Evolutionary conservation across 1,140 invertebrate genomes (phyloP).

Genomic region (Bicyclus anynana): DNA sequence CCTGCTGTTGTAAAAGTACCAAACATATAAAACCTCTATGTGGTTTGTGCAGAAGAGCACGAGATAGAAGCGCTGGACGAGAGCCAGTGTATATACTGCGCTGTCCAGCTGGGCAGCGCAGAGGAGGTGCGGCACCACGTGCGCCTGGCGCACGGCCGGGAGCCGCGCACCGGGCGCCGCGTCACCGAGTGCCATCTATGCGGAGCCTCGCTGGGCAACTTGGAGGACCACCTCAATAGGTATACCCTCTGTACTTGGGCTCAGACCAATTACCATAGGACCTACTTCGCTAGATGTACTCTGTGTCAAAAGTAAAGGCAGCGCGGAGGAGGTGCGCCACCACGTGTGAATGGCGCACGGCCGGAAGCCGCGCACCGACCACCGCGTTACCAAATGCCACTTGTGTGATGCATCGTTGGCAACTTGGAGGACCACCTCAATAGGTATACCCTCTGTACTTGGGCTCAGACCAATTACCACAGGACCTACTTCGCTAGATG

Average conservation of each 20-base stretch:
- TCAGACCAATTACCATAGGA: no score
- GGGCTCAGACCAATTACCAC: no score
- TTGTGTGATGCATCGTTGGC: slow-evolving; percentile 42
- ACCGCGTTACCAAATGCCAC: slow-evolving; percentile 37
- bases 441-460: slow-evolving; percentile 32
- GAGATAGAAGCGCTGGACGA: slow-evolving; percentile 54
- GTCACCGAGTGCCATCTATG: slow-evolving; percentile 46
- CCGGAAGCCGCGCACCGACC: slow-evolving; percentile 45
- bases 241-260: slow-evolving; percentile 12
- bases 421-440: slow-evolving; percentile 49
- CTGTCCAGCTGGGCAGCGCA: slow-evolving; percentile 33
- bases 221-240: slow-evolving; percentile 52
- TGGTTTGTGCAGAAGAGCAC: slow-evolving; percentile 33
- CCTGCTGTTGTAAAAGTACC: no score
- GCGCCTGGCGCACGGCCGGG: slow-evolving; percentile 40
- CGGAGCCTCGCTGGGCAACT: slow-evolving; percentile 38
- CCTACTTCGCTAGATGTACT: no score
- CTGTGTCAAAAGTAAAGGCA: no score
- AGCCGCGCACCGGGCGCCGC: slow-evolving; percentile 41
- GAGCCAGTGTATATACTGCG: slow-evolving; percentile 53
- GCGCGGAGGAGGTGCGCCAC: slow-evolving; percentile 38
- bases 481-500: no score
- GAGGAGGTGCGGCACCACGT: slow-evolving; percentile 49
- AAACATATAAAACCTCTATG: no score
- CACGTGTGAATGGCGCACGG: slow-evolving; percentile 47